A percentile compares a stretch with the other conserved stretches of the same genome.
Evolutionary conservation across 2,113 vertebrate genomes (phyloP).

Genomic region (Pyrgilauda ruficollis): DNA sequence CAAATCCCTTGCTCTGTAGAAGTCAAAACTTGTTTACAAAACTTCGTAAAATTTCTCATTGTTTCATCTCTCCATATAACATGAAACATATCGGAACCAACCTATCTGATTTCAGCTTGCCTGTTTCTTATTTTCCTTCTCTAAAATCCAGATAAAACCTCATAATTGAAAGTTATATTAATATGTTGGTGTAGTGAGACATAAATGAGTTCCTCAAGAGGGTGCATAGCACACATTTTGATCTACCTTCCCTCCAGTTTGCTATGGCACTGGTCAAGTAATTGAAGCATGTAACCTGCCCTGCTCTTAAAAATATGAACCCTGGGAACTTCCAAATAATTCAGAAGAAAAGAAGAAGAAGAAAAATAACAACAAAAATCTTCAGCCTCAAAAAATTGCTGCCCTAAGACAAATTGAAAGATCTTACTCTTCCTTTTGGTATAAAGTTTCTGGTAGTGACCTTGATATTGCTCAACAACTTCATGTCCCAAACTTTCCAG

Average conservation of each 20-base stretch:
- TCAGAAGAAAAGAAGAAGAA: background rate
- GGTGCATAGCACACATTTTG: background rate
- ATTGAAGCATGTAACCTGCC: fast-evolving
- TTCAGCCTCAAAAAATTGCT: background rate
- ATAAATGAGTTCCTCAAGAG: background rate
- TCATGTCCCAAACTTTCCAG: background rate
- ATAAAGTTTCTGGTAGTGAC: background rate
- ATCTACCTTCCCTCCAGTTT: background rate
- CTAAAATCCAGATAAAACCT: background rate
- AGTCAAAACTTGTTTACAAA: background rate
- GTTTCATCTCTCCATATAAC: background rate
- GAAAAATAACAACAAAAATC: background rate
- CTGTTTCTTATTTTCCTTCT: background rate
- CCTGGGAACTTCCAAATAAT: background rate
- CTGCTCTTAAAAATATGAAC: background rate
- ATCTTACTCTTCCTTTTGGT: background rate
- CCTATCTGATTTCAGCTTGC: background rate
- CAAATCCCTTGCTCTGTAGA: background rate
- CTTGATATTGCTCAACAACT: background rate
- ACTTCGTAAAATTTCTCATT: background rate
- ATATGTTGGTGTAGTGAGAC: background rate
- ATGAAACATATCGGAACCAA: background rate
- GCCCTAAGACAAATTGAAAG: background rate
- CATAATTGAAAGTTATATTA: background rate
- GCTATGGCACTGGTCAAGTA: background rate